These are phyloP conservation scores for Lacanobia oleracea DNA, from an alignment of 2,888 invertebrate genomes.

Conservation along the genomic window DNA sequence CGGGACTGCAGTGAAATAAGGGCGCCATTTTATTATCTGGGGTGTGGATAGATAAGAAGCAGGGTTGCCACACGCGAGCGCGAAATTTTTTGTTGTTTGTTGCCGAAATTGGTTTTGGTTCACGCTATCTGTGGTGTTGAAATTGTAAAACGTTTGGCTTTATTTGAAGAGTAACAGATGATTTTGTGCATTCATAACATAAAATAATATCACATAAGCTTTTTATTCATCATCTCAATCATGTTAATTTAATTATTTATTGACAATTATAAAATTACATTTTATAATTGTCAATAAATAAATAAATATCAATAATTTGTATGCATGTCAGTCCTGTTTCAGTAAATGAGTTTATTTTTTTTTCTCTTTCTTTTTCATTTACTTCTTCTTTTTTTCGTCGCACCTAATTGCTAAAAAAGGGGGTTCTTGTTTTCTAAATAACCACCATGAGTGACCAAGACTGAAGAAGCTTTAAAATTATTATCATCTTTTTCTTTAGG, in stretches of 20 bases:
- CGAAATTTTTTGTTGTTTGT: conserved; percentile 31
- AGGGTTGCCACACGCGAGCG: conserved; percentile 70
- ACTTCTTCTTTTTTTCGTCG: no score
- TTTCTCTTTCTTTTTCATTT: no score
- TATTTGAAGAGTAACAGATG: conserved; percentile 9
- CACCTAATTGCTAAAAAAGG: no score
- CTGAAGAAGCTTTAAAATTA: not conserved
- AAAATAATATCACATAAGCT: no score
- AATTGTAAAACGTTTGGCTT: conserved; percentile 33
- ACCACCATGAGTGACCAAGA: not conserved
- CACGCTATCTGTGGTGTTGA: conserved; percentile 18
- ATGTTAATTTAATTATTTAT: no score
- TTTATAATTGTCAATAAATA: no score
- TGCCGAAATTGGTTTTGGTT: conserved; percentile 48
- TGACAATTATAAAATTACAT: no score
- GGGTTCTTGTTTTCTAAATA: not conserved
- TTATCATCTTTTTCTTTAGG: not conserved
- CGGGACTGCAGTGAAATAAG: conserved; percentile 65
- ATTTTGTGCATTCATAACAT: not conserved
- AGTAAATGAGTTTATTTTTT: no score
- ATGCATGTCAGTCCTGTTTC: no score
- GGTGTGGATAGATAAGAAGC: conserved; percentile 77
- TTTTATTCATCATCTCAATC: no score
- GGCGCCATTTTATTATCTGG: conserved; percentile 78
- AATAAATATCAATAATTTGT: no score